Base-by-base conservation (phyloP, 2,797 vertebrate species). In the Anas flavirostris region DNA sequence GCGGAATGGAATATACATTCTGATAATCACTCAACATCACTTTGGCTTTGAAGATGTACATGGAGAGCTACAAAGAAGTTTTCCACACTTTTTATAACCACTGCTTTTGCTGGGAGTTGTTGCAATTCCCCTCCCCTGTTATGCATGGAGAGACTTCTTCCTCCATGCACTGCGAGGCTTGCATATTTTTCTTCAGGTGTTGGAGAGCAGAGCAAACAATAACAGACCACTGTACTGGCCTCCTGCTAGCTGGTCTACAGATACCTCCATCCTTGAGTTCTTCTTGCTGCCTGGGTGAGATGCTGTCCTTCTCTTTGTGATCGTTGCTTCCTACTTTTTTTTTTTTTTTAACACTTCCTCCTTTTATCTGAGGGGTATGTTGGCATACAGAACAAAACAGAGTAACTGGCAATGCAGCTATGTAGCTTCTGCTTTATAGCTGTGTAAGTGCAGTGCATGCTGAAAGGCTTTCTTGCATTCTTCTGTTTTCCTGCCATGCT, bases 1-100 rank as follows among this genome's bases (percentile, higher is more conserved):
- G 46, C 28, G 79, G 66, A 78, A 29, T 22, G 52, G 41, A 77
- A 66, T 52, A 62, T 23, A 8, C 0, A 1, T 33, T 64, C 83
- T 88, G 31, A 10, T 60, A 53, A 78, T 73, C 55, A 87, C 59
- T 87, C 66, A 41, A 69, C 70, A 37, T 59, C 33, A 59, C 37
- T 92, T 78, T 64, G 81, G 67, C 25, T 90, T 89, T 91, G 85
- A 82, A 88, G 55, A 37, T 43, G 43, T 59, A 31, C 59, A 31
- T 2, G 31, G 35, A 17, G 16, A 83, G 41, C 28, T 86, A 7
- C 46, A 80, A 52, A 81, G 73, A 69, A 76, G 46, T 68, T 59
- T 37, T 39, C 66, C 17, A 28, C 16, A 78, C 26, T 14, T 85
- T 79, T 91, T n/a, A 28, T 31, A 64, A 10, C 22, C 12, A 12